phyloP scores from a whole-genome alignment of 2,797 vertebrate genomes.

The Enteromius mattozi region DNA sequence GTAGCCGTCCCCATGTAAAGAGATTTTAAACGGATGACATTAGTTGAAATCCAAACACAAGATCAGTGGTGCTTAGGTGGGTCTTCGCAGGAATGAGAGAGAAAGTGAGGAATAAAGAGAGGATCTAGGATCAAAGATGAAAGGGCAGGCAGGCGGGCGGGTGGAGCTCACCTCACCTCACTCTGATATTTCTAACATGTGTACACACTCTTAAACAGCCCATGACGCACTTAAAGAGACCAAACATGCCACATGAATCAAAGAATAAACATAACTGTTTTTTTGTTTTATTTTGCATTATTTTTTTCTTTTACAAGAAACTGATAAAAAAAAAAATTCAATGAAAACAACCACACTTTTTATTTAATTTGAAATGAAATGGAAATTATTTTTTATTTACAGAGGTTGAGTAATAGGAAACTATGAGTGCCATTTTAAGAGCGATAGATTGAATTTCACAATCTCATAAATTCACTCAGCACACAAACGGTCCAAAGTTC shows the following conservation, averaged over 20 bases:
- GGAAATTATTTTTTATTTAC: neutral
- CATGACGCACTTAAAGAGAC: neutral
- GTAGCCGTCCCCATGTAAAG: slow-evolving; percentile 37
- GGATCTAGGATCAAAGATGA: slow-evolving; percentile 54
- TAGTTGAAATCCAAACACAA: slow-evolving; percentile 73
- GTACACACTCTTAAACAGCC: slow-evolving; percentile 11
- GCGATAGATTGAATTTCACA: neutral
- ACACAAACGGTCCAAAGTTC: slow-evolving; percentile 20
- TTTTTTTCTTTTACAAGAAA: neutral
- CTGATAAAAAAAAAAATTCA: neutral
- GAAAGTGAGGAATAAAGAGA: slow-evolving; percentile 32
- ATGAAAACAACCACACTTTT: neutral
- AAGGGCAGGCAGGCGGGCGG: slow-evolving; percentile 42
- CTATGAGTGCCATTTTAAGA: neutral
- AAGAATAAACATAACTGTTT: neutral
- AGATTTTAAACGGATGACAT: slow-evolving; percentile 66
- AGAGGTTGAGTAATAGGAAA: neutral
- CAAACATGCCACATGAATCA: neutral
- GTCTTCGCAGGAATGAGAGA: slow-evolving; percentile 32
- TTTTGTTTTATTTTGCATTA: neutral
- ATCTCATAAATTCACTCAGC: neutral
- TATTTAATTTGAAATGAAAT: neutral
- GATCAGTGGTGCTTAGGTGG: slow-evolving; percentile 48
- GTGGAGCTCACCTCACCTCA: slow-evolving; percentile 14
- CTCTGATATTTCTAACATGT: slow-evolving; percentile 15